Evolutionary conservation across 2,888 invertebrate species (phyloP).

Genomic region (Eurytoma adleriae): DNA sequence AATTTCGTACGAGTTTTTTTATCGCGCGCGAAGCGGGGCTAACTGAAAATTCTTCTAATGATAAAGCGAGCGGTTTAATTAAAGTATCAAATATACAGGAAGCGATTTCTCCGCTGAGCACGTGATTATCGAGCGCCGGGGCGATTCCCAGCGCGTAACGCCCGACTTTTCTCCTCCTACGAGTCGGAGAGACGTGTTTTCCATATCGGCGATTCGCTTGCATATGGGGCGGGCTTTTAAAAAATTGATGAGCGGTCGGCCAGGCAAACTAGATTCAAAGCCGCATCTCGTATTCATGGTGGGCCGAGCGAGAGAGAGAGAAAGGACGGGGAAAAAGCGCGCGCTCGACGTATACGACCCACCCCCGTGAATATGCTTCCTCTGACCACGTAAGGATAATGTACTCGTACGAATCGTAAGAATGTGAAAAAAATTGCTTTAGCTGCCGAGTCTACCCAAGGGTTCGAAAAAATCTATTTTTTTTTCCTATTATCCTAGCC

Average conservation of each 20-base stretch:
- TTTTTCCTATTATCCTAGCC: too few species aligned
- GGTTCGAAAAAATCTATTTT: not conserved
- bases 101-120: not conserved
- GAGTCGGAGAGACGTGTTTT: constrained; percentile 68
- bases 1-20: too few species aligned
- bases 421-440: not conserved
- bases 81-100: too few species aligned
- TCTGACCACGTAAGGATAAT: not conserved
- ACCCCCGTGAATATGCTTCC: constrained; percentile 2
- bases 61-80: too few species aligned
- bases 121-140: not conserved
- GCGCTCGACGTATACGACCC: not conserved
- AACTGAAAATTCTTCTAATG: too few species aligned
- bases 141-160: constrained; percentile 50
- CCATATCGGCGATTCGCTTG: constrained; percentile 71
- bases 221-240: constrained; percentile 63
- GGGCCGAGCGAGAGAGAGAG: constrained; percentile 44
- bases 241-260: constrained; percentile 57
- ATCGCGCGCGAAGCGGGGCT: too few species aligned
- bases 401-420: not conserved
- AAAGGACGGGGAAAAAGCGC: not conserved
- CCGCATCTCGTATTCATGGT: constrained; percentile 75
- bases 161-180: constrained; percentile 46
- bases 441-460: not conserved
- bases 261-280: constrained; percentile 75